These are phyloP conservation scores for Clarias platycephalus DNA, from an alignment of 2,797 vertebrate species.

Conservation along the genomic window DNA sequence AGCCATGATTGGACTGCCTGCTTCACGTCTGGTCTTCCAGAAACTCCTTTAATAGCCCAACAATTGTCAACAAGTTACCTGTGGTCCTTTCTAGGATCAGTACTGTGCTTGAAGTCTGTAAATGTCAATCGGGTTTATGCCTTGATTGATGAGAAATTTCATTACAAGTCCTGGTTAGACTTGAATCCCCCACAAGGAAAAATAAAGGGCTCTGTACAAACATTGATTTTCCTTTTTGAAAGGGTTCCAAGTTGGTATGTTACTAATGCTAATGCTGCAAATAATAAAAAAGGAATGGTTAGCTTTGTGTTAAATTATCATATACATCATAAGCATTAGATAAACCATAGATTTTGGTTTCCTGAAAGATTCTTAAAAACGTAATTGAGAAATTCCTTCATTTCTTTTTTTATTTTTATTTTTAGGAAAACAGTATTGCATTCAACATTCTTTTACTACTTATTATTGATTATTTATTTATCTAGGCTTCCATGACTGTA, in stretches of 20 bases:
- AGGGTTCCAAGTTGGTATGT: neutral
- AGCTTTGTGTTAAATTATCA: neutral
- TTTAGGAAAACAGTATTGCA: neutral
- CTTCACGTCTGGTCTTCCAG: no score
- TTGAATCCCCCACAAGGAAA: neutral
- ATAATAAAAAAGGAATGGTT: neutral
- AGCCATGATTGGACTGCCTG: no score
- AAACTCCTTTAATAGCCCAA: no score
- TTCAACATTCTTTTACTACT: neutral
- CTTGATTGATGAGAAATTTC: no score
- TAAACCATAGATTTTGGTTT: neutral
- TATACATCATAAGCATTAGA: neutral
- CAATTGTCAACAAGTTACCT: no score
- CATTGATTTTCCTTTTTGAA: neutral
- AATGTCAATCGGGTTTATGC: no score
- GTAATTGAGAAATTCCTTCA: neutral
- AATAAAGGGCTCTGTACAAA: neutral
- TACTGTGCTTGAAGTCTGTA: no score
- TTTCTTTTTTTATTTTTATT: neutral
- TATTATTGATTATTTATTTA: neutral
- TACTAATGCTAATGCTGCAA: neutral
- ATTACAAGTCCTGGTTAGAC: no score
- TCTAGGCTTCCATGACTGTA: neutral
- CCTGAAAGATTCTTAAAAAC: neutral
- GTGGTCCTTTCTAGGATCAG: no score